Base-by-base conservation (phyloP, 2,113 vertebrate genomes). In the Chionomys nivalis region DNA sequence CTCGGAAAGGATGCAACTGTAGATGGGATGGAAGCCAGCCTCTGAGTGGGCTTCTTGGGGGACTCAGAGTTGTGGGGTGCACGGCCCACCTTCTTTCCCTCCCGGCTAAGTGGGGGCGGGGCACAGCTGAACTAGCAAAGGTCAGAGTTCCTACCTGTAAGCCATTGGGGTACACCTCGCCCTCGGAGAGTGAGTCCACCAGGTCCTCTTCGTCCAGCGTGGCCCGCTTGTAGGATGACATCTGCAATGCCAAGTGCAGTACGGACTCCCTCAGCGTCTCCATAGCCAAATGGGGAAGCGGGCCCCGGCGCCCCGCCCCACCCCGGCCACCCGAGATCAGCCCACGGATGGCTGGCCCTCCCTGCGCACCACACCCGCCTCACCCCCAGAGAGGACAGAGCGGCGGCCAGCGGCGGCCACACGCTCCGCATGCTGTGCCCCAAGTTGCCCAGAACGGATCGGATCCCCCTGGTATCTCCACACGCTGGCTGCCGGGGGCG, bases 151-250 rank as follows among this genome's bases (percentile, higher is more conserved):
- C 99, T 99, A 99, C 87, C 99, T 99, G 99, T 96, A 99, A 97
- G 61, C 98, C 98, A 0, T 99, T 98, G 23, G 99, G 98, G 97
- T 99, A 99, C 63, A 98, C 97, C 31, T 99, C 99, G 0, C 98
- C 87, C 6, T 99, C 99, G 0, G 98, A 95, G 9, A 98, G 97
- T 23, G 99, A 99, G 87, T 99, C 99, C 97, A 99, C 98, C 96
- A 99, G 98, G 52, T 99, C 99, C 95, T 99, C 99, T 6, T 99
- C 99, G 0, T 99, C 99, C 98, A 99, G 96, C 0, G 99, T 99
- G 0, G 99, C 99, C 89, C 99, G 98, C 97, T 99, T 99, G 98
- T 99, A 99, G 7, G 99, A 98, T 21, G 99, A 99, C 87, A 89
- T 89, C 87, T 99, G 99, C 97, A 98, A 99, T 89, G 98, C 97